Conservation (phyloP, 2,888 invertebrate genomes). For the Plutella xylostella region DNA sequence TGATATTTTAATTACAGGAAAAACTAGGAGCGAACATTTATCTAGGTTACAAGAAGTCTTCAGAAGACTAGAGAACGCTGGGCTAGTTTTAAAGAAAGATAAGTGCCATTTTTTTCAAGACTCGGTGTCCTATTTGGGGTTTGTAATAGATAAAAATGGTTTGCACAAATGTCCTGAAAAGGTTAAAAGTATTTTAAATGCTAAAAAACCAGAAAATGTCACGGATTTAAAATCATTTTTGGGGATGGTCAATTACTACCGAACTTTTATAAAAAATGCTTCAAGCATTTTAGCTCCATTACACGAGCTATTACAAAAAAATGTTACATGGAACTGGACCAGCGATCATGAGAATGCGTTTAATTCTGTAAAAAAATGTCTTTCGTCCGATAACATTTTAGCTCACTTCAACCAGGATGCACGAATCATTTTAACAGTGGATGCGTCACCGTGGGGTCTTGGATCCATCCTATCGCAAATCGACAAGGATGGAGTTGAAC, state of each 20-base stretch:
- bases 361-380: background rate
- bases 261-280: background rate
- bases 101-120: too few relatives aligned
- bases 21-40: background rate
- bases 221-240: background rate
- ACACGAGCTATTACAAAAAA: background rate
- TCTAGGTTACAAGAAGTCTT: too few relatives aligned
- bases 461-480: background rate
- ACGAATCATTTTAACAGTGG: background rate
- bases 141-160: too few relatives aligned
- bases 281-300: background rate
- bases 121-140: too few relatives aligned
- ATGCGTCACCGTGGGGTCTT: background rate
- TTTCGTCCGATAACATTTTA: background rate
- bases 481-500: background rate
- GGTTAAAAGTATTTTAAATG: background rate
- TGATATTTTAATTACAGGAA: background rate
- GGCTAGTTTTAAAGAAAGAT: too few relatives aligned
- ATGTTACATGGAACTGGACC: slow-evolving; percentile 1
- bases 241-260: slow-evolving; percentile 1
- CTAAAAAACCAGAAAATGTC: background rate
- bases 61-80: too few relatives aligned
- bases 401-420: slow-evolving; percentile 1
- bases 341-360: background rate
- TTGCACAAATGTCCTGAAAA: too few relatives aligned